Evolutionary conservation across 2,888 invertebrate genomes (phyloP).

Genomic region (Ethmia dodecea): DNA sequence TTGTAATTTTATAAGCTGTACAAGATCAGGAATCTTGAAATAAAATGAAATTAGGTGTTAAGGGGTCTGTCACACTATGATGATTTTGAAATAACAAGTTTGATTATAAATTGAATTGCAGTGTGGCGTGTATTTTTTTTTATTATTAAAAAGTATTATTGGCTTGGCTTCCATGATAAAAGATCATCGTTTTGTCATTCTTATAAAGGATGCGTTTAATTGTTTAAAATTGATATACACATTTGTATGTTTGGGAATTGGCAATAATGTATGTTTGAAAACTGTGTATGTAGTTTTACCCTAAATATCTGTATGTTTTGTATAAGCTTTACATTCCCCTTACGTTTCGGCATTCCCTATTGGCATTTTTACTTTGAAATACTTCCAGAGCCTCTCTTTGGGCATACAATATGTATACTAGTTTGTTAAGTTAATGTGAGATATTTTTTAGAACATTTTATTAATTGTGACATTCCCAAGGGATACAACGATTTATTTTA

Average conservation of each 20-base stretch:
- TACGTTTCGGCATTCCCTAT: slow-evolving; percentile 30
- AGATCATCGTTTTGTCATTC: slow-evolving; percentile 28
- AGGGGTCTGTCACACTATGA: no score
- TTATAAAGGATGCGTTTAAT: slow-evolving; percentile 33
- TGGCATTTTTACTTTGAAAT: slow-evolving; percentile 36
- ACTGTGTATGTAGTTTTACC: slow-evolving; percentile 39
- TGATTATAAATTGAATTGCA: no score
- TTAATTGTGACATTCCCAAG: slow-evolving; percentile 48
- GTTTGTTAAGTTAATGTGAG: slow-evolving; percentile 50
- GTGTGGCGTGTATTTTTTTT: no score
- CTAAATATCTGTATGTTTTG: neutral
- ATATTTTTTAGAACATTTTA: slow-evolving; percentile 55
- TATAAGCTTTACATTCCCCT: slow-evolving; percentile 6
- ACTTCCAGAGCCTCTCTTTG: slow-evolving; percentile 18
- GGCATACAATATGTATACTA: slow-evolving; percentile 38
- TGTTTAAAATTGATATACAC: slow-evolving; percentile 9
- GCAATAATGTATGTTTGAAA: slow-evolving; percentile 43
- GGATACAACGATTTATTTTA: slow-evolving; percentile 65
- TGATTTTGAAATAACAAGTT: no score
- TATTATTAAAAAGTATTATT: no score
- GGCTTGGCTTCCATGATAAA: slow-evolving; percentile 36
- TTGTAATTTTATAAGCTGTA: no score
- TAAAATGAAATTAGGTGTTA: no score
- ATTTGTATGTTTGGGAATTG: slow-evolving; percentile 40
- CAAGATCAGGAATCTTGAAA: no score